Base-by-base conservation (phyloP, 2,888 invertebrate species). In the Peribatodes rhomboidaria region DNA sequence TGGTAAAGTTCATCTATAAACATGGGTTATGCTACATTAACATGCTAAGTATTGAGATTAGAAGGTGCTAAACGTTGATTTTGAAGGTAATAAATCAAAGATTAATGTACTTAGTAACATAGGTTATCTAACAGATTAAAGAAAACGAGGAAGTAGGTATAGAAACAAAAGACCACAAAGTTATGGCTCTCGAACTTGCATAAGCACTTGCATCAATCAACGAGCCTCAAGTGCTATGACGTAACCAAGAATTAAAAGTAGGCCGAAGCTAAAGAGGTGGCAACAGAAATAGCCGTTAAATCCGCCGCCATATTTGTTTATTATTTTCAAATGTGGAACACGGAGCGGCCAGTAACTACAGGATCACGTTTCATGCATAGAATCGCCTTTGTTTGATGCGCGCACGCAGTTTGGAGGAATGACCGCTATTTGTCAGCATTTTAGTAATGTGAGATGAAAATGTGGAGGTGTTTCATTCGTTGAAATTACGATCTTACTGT, bases 241-340 rank as follows among this genome's bases (percentile, higher is more conserved):
- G 69, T 69, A 68, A 69, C 49, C 42, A 10, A 16, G 42, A 59
- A 59, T 55, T 65, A 55, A 65, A 65, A 65, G 50, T 65, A 65
- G 65, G 60, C 50, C 65, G 56, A 54, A 59, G 49, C 65, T 41
- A 59, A 59, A 59, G 59, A 64, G 49, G 55, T 44, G 46, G 52
- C 33, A 65, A 60, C 65, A 65, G 46, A 65, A 65, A 65, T 65
- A 65, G 65, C 55, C 55, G 52, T 65, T 60, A 58, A 65, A 50
- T 60, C 55, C 54, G 60, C 55, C 55, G 65, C 65, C 65, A 65
- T 65, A 65, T 60, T 61, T 66, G 65, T 69, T 69, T 69, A 69
- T 71, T 66, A 66, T 64, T 69, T 69, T 69, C 59, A 67, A 62
- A 71, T 68, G 66, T 71, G 60, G 69, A 58, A 60, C 71, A 64